phyloP scores from a whole-genome alignment of 2,113 vertebrate species.

The Origma solitaria region DNA sequence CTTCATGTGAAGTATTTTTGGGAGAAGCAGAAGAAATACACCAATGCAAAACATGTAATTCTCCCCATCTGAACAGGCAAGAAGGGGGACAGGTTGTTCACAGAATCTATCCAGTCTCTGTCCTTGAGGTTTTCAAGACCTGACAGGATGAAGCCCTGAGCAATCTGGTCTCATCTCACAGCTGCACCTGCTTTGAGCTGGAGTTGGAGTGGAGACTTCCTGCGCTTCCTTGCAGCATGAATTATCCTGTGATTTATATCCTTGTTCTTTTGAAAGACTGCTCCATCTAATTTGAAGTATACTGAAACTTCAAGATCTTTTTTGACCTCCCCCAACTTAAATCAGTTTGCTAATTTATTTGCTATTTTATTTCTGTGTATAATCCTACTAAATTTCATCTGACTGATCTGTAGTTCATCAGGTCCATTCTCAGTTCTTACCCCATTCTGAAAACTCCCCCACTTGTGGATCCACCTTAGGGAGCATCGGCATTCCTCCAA shows the following conservation, averaged over 20 bases:
- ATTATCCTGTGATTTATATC: not conserved
- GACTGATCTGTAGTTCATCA: not conserved
- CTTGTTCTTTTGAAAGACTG: not conserved
- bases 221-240: not conserved
- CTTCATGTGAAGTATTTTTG: not conserved
- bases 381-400: not conserved
- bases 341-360: not conserved
- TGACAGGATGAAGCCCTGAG: not conserved
- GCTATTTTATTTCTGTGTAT: not conserved
- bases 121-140: not conserved
- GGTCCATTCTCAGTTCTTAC: not conserved
- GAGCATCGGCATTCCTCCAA: not conserved
- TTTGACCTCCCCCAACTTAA: not conserved
- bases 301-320: not conserved
- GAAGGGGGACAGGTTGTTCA: not conserved
- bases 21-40: not conserved
- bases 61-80: not conserved
- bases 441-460: not conserved
- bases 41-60: not conserved
- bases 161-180: not conserved
- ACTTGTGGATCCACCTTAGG: not conserved
- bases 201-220: not conserved
- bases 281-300: not conserved
- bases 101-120: not conserved
- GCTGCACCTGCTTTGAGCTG: not conserved